Base-by-base conservation (phyloP, 2,797 vertebrate genomes). In the Bovichtus diacanthus region DNA sequence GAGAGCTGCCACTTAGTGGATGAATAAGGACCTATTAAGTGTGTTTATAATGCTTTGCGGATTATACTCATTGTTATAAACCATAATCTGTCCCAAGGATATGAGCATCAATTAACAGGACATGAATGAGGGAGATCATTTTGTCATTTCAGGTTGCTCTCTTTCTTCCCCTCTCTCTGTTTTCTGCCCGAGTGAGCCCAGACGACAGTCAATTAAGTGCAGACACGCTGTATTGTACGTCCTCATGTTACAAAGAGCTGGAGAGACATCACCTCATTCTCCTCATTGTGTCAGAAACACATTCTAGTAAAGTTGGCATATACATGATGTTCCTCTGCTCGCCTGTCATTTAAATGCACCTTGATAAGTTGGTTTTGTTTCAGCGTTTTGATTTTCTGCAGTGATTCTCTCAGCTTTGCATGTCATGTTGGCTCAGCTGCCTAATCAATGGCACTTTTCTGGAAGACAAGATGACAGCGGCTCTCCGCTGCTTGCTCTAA, bases 31-130 rank as follows among this genome's bases (percentile, higher is more conserved):
- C 56, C 72, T 38, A 76, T 86, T 90, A 87, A 76, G 74, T 59
- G 66, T 90, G 74, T 88, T 90, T 85, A 86, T 84, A 86, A 84
- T 78, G 62, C 76, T 63, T 55, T 80, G 62, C 23, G 66, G 80
- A 83, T 90, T 82, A 82, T 34, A 49, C 25, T 67, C 67, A 47
- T 82, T 78, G 65, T 82, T 78, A 75, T 76, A 80, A 87, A 83
- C 49, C 59, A 51, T 81, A 87, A 83, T 88, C 70, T 78, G 65
- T 74, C 76, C 63, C 81, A 54, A 78, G 80, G 65, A 78, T 74
- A 74, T 60, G 61, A 78, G 76, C 70, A 69, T 82, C 76, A 87
- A 82, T 90, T 90, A 86, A 74, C 29, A 4, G 21, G 74, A 47
- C 80, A 77, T 79, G 50, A 85, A 86, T 54, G 77, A 70, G 67